These are phyloP conservation scores for Drosophila parabipectinata DNA, from an alignment of 1,140 invertebrate genomes.

Conservation along the genomic window DNA sequence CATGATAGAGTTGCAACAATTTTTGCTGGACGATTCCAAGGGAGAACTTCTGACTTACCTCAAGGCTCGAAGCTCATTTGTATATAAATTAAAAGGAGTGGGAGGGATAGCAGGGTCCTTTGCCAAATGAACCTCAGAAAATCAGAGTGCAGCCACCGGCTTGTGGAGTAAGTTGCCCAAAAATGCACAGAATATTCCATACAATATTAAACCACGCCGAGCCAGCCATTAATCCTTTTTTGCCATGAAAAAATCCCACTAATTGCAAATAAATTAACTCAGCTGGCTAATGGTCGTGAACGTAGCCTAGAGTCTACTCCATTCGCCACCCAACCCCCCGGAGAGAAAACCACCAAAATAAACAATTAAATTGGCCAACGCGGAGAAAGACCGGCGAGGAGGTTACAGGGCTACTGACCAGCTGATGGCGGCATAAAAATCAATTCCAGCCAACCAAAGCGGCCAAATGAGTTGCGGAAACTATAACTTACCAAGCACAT, in stretches of 20 bases:
- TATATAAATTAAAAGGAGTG: conserved; percentile 63
- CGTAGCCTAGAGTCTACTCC: conserved; percentile 16
- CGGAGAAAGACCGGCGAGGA: conserved; percentile 6
- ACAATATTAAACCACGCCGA: background rate
- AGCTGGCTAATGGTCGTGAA: conserved; percentile 34
- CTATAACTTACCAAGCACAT: conserved; percentile 76
- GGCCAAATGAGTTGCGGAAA: conserved; percentile 80
- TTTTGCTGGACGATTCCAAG: conserved; percentile 68
- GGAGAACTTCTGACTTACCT: conserved; percentile 65
- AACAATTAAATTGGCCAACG: conserved; percentile 73
- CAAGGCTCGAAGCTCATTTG: conserved; percentile 67
- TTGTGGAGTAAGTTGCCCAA: background rate
- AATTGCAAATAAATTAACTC: conserved; percentile 82
- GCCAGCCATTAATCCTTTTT: conserved; percentile 18
- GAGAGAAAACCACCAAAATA: conserved; percentile 54
- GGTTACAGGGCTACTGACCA: conserved; percentile 22
- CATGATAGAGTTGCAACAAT: conserved; percentile 49
- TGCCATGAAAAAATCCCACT: conserved; percentile 36
- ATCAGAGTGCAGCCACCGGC: background rate
- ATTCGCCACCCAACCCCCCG: background rate
- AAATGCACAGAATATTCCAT: background rate
- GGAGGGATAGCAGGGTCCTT: background rate
- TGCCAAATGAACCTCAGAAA: background rate
- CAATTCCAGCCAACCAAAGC: conserved; percentile 71
- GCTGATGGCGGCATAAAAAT: conserved; percentile 69